Evolutionary conservation across 30 jellyfish, hydroid and myxozoan genomes (phyloP).

Genomic region (Pelagia noctiluca): DNA sequence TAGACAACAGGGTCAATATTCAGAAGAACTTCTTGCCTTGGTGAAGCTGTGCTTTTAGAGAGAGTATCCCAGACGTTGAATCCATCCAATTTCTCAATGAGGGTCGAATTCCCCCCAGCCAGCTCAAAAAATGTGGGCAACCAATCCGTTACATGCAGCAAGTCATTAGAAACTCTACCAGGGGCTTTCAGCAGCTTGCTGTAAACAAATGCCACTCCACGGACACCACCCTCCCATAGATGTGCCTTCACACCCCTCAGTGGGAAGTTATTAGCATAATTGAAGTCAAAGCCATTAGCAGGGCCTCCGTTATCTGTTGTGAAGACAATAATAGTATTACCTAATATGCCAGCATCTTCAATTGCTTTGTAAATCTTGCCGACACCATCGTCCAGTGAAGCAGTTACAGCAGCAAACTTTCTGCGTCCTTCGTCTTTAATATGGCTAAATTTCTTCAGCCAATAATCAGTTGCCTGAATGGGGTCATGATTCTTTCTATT

Average conservation of each 20-base stretch:
- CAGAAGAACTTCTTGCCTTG: slow-evolving; percentile 80
- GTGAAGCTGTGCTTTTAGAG: slow-evolving; percentile 50
- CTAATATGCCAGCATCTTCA: slow-evolving; percentile 76
- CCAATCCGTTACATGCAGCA: slow-evolving; percentile 93
- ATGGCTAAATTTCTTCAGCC: slow-evolving; percentile 77
- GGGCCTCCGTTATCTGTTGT: slow-evolving; percentile 99
- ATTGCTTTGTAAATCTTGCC: slow-evolving; percentile 76
- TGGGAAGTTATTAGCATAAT: slow-evolving; percentile 91
- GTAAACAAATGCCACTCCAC: slow-evolving; percentile 87
- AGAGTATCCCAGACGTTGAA: slow-evolving; percentile 76
- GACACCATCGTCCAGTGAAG: slow-evolving; percentile 87
- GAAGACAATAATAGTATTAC: slow-evolving; percentile 82
- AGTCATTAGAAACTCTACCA: slow-evolving; percentile 81
- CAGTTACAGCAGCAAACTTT: slow-evolving; percentile 95
- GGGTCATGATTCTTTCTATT: slow-evolving; percentile 83
- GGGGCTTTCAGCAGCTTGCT: slow-evolving; percentile 79
- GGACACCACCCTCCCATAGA: slow-evolving; percentile 97
- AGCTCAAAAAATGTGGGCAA: slow-evolving; percentile 81
- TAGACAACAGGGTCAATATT: slow-evolving; percentile 84
- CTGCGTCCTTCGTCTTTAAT: slow-evolving; percentile 79
- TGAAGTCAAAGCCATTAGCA: slow-evolving; percentile 93
- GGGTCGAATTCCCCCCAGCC: slow-evolving; percentile 79
- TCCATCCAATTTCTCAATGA: slow-evolving; percentile 69
- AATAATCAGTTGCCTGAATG: slow-evolving; percentile 86
- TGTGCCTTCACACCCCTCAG: slow-evolving; percentile 91